Conservation (phyloP, 1,140 invertebrate species). For the Ephestia elutella region DNA sequence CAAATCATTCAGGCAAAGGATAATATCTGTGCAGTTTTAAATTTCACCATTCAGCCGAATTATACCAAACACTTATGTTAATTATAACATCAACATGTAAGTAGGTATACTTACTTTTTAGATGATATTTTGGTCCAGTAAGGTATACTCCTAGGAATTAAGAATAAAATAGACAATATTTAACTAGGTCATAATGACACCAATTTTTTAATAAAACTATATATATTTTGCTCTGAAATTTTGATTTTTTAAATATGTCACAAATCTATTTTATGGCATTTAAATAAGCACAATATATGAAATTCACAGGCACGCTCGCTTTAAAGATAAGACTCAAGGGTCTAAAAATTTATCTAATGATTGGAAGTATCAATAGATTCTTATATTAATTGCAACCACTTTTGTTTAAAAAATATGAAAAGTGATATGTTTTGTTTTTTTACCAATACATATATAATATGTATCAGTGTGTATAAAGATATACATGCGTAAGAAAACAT, state of each 20-base stretch:
- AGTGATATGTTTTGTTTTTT: slow-evolving; percentile 47
- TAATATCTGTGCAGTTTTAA: too few species aligned
- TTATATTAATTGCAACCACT: slow-evolving; percentile 13
- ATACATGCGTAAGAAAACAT: slow-evolving; percentile 28
- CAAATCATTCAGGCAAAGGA: too few species aligned
- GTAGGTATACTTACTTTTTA: not conserved
- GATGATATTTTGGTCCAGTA: not conserved
- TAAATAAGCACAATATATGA: not conserved
- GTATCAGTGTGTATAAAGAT: slow-evolving; percentile 25
- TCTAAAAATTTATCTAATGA: not conserved
- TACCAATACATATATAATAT: slow-evolving; percentile 24
- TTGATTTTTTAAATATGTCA: not conserved
- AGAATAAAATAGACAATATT: not conserved
- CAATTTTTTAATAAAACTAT: not conserved
- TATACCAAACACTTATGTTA: not conserved
- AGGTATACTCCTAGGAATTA: not conserved
- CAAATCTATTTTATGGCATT: not conserved
- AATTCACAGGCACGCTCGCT: not conserved
- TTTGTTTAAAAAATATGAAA: slow-evolving; percentile 12
- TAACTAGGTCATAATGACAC: not conserved
- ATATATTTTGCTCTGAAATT: not conserved
- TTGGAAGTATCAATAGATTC: not conserved
- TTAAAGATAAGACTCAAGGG: not conserved
- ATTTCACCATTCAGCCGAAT: too few species aligned
- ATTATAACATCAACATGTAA: not conserved